Percentiles rank a stretch among this genome's conserved stretches.
Evolutionary conservation across 2,888 invertebrate genomes (phyloP).

Genomic region (Eupelmus urozonus): DNA sequence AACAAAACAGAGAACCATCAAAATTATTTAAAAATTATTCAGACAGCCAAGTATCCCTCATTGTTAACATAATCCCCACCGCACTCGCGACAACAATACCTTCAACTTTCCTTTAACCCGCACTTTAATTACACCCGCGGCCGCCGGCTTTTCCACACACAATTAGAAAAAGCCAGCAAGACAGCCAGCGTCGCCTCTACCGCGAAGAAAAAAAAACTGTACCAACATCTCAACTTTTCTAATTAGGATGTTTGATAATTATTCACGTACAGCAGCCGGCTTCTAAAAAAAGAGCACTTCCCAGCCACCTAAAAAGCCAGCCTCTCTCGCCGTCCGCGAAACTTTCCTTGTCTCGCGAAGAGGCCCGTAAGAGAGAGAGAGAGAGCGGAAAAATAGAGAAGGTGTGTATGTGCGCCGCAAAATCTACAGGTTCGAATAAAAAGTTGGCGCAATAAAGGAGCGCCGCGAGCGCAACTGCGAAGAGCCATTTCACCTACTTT

Average conservation of each 20-base stretch:
- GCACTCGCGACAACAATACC: no score
- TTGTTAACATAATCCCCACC: no score
- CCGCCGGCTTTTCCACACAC: background rate
- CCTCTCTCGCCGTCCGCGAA: no score
- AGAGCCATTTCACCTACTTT: constrained; percentile 48
- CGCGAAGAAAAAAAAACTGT: background rate
- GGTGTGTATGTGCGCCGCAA: no score
- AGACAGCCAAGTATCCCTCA: no score
- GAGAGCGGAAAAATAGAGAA: background rate
- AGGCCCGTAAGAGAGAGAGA: constrained; percentile 4
- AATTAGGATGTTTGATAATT: constrained; percentile 52
- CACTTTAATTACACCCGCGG: no score
- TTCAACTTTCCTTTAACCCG: no score
- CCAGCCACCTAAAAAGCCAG: no score
- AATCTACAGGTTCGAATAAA: constrained; percentile 30
- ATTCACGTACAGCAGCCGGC: constrained; percentile 6
- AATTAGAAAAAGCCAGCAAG: no score
- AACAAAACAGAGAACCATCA: no score
- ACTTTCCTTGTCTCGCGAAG: background rate
- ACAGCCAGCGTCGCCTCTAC: background rate
- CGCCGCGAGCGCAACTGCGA: background rate
- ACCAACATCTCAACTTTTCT: constrained; percentile 5
- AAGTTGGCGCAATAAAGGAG: constrained; percentile 20
- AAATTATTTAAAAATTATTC: no score
- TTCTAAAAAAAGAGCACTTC: background rate